phyloP scores from a whole-genome alignment of 2,113 vertebrate species.

The Marmota monax region DNA sequence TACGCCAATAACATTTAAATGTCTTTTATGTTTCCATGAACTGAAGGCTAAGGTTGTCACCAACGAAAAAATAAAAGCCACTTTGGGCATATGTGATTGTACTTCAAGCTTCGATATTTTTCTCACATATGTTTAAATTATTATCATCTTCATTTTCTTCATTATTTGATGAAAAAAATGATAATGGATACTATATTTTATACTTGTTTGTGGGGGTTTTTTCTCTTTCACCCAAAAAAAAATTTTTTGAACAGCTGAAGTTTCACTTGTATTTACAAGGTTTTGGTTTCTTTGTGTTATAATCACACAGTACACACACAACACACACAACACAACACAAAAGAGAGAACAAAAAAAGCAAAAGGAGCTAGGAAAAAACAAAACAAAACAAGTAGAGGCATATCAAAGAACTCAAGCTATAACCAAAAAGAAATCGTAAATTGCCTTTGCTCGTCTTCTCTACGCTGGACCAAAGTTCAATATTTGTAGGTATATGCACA shows the following conservation, averaged over 20 bases:
- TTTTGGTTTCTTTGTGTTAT: slow-evolving; percentile 84
- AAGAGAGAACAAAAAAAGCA: slow-evolving; percentile 82
- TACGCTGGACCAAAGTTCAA: slow-evolving; percentile 99
- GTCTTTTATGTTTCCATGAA: slow-evolving; percentile 85
- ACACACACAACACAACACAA: slow-evolving; percentile 40
- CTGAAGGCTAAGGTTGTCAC: slow-evolving; percentile 83
- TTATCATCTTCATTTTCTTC: slow-evolving; percentile 59
- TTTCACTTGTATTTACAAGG: slow-evolving; percentile 83
- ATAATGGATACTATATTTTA: slow-evolving; percentile 74
- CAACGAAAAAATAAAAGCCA: slow-evolving; percentile 76
- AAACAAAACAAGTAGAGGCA: slow-evolving; percentile 90
- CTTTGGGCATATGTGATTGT: slow-evolving; percentile 81
- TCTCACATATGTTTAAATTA: slow-evolving; percentile 73
- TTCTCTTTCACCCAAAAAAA: slow-evolving; percentile 67
- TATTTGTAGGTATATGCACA: slow-evolving; percentile 98
- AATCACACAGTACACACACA: slow-evolving; percentile 48
- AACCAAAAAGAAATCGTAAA: slow-evolving; percentile 96
- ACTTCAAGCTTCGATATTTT: slow-evolving; percentile 82
- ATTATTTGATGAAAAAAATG: slow-evolving; percentile 67
- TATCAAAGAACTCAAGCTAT: slow-evolving; percentile 95
- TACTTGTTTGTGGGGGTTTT: slow-evolving; percentile 19
- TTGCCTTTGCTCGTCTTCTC: slow-evolving; percentile 96
- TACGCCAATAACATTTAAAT: slow-evolving; percentile 72
- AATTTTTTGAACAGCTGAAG: slow-evolving; percentile 81
- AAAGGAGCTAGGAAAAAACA: slow-evolving; percentile 87